A percentile compares a stretch with the other conserved stretches of the same genome.
phyloP scores from a whole-genome alignment of 2,888 invertebrate genomes.

The Eucera pruinosa region DNA sequence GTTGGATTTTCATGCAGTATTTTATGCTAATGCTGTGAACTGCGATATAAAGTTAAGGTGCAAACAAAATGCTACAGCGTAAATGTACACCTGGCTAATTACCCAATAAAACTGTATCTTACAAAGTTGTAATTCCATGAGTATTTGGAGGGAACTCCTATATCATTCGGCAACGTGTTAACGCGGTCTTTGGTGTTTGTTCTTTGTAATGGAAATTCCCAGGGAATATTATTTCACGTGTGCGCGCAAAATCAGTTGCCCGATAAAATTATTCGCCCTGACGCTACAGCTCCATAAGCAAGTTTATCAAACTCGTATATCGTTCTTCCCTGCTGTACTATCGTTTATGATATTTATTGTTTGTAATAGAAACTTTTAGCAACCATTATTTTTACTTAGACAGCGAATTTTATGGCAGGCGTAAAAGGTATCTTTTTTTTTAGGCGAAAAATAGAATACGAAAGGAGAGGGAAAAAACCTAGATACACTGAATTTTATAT shows the following conservation, averaged over 20 bases:
- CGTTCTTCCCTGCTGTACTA: not conserved
- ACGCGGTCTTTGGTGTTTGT: conserved; percentile 2
- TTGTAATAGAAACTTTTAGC: not conserved
- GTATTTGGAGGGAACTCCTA: not conserved
- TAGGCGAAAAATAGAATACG: not conserved
- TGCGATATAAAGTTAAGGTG: not conserved
- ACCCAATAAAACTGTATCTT: conserved; percentile 7
- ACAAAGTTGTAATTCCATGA: not conserved
- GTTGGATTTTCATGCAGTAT: not conserved
- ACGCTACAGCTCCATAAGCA: conserved; percentile 2
- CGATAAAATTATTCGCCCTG: conserved; percentile 27
- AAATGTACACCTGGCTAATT: conserved; percentile 1
- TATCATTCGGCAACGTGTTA: conserved; percentile 11
- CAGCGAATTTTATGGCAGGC: not conserved
- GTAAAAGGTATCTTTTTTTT: not conserved
- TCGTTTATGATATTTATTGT: not conserved
- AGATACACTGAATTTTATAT: conserved; percentile 27
- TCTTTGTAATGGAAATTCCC: conserved; percentile 28
- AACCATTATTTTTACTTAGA: not conserved
- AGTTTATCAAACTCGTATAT: conserved; percentile 27
- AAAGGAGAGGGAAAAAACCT: not conserved
- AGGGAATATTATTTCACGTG: conserved; percentile 12
- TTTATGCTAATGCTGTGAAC: not conserved
- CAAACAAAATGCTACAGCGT: not conserved
- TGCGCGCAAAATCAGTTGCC: conserved; percentile 15